Conservation (phyloP, 2,888 invertebrate genomes). For the Parthenolecanium corni region DNA sequence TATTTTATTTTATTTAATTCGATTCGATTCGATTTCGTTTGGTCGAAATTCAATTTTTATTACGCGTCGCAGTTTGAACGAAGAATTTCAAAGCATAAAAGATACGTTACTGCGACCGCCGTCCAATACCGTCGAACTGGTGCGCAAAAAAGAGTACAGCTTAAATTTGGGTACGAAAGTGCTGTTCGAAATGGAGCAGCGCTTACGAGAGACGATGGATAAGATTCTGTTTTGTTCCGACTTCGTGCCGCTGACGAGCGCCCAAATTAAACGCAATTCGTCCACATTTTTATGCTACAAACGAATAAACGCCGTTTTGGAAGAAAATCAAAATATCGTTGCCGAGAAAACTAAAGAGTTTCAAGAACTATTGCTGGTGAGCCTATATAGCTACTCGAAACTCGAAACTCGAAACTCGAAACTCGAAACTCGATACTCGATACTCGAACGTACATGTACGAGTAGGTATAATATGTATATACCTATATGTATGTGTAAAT, state of each 20-base stretch:
- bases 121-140: conserved; percentile 69
- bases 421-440: too few relatives aligned
- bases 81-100: conserved; percentile 45
- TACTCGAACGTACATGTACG: too few relatives aligned
- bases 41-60: too few relatives aligned
- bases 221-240: conserved; percentile 77
- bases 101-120: conserved; percentile 68
- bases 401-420: too few relatives aligned
- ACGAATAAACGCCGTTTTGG: conserved; percentile 66
- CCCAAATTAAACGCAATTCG: conserved; percentile 80
- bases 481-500: too few relatives aligned
- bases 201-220: conserved; percentile 50
- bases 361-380: conserved; percentile 55
- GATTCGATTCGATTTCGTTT: too few relatives aligned
- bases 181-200: conserved; percentile 61
- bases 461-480: too few relatives aligned
- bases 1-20: too few relatives aligned
- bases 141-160: conserved; percentile 68
- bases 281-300: conserved; percentile 77
- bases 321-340: conserved; percentile 68
- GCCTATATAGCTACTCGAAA: too few relatives aligned
- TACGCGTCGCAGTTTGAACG: conserved; percentile 52
- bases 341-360: conserved; percentile 75
- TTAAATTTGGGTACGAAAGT: conserved; percentile 59
- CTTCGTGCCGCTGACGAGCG: conserved; percentile 62